phyloP scores from a whole-genome alignment of 1,140 invertebrate genomes.

The Drosophila jambulina region DNA sequence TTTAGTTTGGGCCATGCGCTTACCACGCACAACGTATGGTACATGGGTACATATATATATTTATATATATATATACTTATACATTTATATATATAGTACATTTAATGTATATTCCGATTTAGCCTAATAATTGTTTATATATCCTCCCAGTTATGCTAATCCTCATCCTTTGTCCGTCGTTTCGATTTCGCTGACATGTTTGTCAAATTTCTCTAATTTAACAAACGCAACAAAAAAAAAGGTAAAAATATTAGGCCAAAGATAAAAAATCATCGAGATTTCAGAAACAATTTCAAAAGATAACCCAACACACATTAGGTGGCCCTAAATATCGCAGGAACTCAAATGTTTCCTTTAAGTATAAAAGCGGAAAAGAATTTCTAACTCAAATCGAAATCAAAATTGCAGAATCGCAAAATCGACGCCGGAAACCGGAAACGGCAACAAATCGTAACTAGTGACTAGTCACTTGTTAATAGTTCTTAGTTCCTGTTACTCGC shows the following conservation, averaged over 20 bases:
- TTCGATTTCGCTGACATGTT: conserved; percentile 15
- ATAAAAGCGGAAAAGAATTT: not conserved
- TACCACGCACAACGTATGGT: conserved; percentile 54
- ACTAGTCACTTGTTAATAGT: not conserved
- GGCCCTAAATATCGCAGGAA: not conserved
- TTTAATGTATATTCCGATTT: conserved; percentile 42
- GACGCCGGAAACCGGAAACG: conserved; percentile 15
- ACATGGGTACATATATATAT: conserved; percentile 32
- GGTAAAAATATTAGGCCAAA: not conserved
- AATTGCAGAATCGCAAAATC: conserved; percentile 18
- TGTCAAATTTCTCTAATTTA: not conserved
- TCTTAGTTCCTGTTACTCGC: not conserved
- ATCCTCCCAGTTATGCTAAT: conserved; percentile 26
- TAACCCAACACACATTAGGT: not conserved
- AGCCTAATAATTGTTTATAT: conserved; percentile 43
- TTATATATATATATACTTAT: conserved; percentile 19
- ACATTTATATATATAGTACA: conserved; percentile 8
- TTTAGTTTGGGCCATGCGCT: conserved; percentile 70
- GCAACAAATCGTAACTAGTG: conserved; percentile 10
- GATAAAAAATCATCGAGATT: not conserved
- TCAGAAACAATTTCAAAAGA: not conserved
- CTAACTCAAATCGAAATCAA: not conserved
- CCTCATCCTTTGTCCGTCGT: not conserved
- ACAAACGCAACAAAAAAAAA: not conserved
- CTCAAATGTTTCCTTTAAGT: not conserved